phyloP scores from a whole-genome alignment of 2,888 invertebrate genomes.

The Dasypogon diadema region DNA sequence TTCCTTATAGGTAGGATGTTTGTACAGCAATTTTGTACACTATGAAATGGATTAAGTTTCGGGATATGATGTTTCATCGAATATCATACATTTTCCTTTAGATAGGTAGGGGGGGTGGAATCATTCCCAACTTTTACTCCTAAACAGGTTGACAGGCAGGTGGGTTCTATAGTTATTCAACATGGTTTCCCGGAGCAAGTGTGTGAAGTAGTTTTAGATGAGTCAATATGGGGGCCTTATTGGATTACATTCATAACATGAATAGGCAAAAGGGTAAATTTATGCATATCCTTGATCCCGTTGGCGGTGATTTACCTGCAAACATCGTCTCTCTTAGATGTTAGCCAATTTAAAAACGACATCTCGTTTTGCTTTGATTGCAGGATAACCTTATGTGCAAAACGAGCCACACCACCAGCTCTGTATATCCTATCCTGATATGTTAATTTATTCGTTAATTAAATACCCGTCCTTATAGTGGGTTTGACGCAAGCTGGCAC shows the following conservation, averaged over 20 bases:
- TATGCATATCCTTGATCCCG: conserved; percentile 26
- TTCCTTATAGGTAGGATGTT: conserved; percentile 48
- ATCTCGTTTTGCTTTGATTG: conserved; percentile 36
- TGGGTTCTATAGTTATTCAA: conserved; percentile 15
- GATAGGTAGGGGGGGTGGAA: neutral
- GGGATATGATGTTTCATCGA: conserved; percentile 53
- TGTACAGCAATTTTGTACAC: conserved; percentile 52
- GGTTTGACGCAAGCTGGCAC: conserved; percentile 51
- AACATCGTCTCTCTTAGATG: neutral
- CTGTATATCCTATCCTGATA: conserved; percentile 20
- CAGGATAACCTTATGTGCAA: conserved; percentile 38
- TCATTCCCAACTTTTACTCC: neutral
- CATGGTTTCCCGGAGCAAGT: neutral
- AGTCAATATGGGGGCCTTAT: conserved; percentile 46
- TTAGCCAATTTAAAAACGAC: conserved; percentile 38
- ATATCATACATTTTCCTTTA: conserved; percentile 21
- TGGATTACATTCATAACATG: conserved; percentile 49
- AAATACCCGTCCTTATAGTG: conserved; percentile 1
- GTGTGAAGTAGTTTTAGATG: conserved; percentile 52
- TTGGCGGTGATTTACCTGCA: conserved; percentile 15
- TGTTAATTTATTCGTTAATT: conserved; percentile 49
- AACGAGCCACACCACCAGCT: conserved; percentile 7
- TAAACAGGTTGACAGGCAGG: conserved; percentile 19
- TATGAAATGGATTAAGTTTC: conserved; percentile 56
- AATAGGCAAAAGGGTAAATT: conserved; percentile 47